phyloP scores from a whole-genome alignment of 2,113 vertebrate genomes.

The Symphodus melops region DNA sequence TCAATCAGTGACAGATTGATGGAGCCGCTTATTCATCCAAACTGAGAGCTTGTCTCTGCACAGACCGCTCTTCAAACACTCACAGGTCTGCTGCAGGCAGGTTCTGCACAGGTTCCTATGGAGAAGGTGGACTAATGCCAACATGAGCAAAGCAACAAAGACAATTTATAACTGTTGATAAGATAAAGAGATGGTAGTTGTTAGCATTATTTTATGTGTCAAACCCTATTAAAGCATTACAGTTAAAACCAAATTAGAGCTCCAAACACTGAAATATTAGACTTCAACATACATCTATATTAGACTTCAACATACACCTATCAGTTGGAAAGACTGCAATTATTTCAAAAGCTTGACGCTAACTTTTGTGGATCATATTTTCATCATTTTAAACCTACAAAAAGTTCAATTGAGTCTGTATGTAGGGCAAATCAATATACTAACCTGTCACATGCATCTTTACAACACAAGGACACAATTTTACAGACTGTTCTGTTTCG shows the following conservation, averaged over 20 bases:
- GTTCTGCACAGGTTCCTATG: slow-evolving; percentile 65
- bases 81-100: slow-evolving; percentile 57
- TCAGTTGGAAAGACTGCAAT: background rate
- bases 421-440: slow-evolving; percentile 16
- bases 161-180: slow-evolving; percentile 59
- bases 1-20: slow-evolving; percentile 87
- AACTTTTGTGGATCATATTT: slow-evolving; percentile 19
- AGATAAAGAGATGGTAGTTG: slow-evolving; percentile 35
- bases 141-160: slow-evolving; percentile 54
- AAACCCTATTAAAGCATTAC: slow-evolving; percentile 2
- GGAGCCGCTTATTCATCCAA: slow-evolving; percentile 81
- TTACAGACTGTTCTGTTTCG: slow-evolving; percentile 39
- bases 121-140: slow-evolving; percentile 54
- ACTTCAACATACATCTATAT: too few relatives aligned
- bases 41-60: slow-evolving; percentile 73
- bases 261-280: too few relatives aligned
- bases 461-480: background rate
- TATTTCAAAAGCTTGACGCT: slow-evolving; percentile 6
- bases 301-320: background rate
- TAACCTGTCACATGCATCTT: slow-evolving; percentile 9
- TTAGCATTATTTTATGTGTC: slow-evolving; percentile 3
- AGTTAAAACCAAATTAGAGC: background rate
- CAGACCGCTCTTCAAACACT: slow-evolving; percentile 73
- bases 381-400: background rate
- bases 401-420: slow-evolving; percentile 1